Evolutionary conservation across 2,113 vertebrate species (phyloP), one percentile per base, ranked within the genome.

Genomic region (Cinclus cinclus): DNA sequence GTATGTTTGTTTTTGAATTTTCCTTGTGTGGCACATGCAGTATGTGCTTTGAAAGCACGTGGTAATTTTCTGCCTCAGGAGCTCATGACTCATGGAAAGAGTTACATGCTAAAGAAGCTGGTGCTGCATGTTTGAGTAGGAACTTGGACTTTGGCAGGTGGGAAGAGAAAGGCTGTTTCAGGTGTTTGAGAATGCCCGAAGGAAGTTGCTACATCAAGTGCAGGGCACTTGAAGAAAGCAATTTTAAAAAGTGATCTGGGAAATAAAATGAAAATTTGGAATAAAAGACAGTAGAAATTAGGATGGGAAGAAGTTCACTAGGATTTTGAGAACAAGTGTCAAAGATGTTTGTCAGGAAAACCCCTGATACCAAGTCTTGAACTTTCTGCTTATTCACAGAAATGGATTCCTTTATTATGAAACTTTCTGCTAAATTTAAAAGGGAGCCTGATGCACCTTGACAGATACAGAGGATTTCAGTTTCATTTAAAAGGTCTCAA

Each of bases 41-140:
- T 5, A 3, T n/a, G 17, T 0, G 1, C 16, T 13, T 28, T 78
- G 28, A 15, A 58, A 87, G 52, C 21, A 75, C 0, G 3, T 3
- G 33, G 35, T 10, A 41, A n/a, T 49, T 88, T 94, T 52, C 25
- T 73, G 33, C 81, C 53, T 76, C 58, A 56, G 53, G 30, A 73
- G 11, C 21, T 78, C 30, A n/a, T 22, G 74, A 33, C 25, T 52
- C 15, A 18, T 52, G 87, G 65, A 27, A n/a, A 64, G 25, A 31
- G 35, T 27, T 52, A 39, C 2, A 6, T 7, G 35, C 10, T 37
- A 28, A 39, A 68, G 44, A 75, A 90, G 25, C 15, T 47, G 52
- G 13, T 35, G 41, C 53, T 49, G 5, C 3, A 5, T 27, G 23
- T 33, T 49, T 30, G 21, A 15, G 60, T 19, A n/a, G 44, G 44